Evolutionary conservation across 2,888 invertebrate genomes (phyloP).

Genomic region (Proisotoma minuta): DNA sequence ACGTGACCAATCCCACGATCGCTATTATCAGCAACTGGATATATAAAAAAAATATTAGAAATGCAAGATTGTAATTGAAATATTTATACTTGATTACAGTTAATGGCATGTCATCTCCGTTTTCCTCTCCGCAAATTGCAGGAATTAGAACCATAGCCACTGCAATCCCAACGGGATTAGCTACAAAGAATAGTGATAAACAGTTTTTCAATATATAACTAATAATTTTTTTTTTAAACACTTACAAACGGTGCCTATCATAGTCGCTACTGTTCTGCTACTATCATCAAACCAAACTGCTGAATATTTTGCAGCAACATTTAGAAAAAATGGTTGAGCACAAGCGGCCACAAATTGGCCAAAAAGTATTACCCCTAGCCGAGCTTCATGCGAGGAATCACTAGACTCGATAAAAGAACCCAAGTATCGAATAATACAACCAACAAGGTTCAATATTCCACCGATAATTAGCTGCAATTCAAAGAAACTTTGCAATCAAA

Average conservation of each 20-base stretch:
- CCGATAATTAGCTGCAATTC: constrained; percentile 20
- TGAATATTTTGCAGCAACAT: constrained; percentile 30
- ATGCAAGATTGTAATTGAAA: not conserved
- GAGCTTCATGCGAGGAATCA: constrained; percentile 6
- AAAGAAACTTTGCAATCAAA: not conserved
- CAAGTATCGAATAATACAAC: constrained; percentile 22
- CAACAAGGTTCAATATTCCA: constrained; percentile 21
- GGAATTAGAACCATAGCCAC: constrained; percentile 28
- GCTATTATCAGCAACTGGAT: constrained; percentile 18
- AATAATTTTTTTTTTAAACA: not conserved
- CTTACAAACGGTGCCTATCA: constrained; percentile 29
- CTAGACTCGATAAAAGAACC: constrained; percentile 24
- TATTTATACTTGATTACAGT: constrained; percentile 16
- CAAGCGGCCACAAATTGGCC: constrained; percentile 32
- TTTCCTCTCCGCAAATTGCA: constrained; percentile 4
- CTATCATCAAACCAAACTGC: constrained; percentile 32
- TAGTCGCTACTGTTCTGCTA: constrained; percentile 24
- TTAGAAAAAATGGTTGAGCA: constrained; percentile 31
- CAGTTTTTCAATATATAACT: not conserved
- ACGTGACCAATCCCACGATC: constrained; percentile 15
- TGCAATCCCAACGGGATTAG: constrained; percentile 28
- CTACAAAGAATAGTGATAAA: constrained; percentile 1
- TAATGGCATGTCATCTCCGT: constrained; percentile 24
- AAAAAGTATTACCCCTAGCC: constrained; percentile 18
- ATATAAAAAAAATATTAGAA: not conserved